Percentiles rank a stretch among this genome's conserved stretches.
Evolutionary conservation across 2,113 vertebrate genomes (phyloP).

Genomic region (Clupea harengus): DNA sequence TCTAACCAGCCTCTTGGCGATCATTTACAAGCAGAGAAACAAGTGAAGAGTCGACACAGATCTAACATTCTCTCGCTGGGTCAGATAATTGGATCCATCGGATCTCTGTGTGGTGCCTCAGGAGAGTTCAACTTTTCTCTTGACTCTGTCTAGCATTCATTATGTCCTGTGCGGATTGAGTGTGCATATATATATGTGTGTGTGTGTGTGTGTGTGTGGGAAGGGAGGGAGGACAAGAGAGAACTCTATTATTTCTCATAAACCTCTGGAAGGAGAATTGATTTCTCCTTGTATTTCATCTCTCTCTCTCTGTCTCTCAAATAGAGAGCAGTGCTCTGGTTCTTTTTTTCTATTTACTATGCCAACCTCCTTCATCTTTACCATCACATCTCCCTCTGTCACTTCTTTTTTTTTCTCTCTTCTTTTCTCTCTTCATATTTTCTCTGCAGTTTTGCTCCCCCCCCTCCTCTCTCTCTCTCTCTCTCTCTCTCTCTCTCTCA

Average conservation of each 20-base stretch:
- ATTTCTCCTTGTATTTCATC: not conserved
- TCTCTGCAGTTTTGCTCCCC: not conserved
- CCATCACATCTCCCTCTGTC: slow-evolving; percentile 7
- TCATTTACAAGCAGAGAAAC: not conserved
- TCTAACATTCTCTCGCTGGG: no score
- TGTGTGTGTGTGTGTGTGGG: no score
- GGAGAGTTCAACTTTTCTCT: no score
- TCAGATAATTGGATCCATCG: no score
- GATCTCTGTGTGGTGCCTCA: no score
- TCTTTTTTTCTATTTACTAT: no score
- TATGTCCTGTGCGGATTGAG: no score
- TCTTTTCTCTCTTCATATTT: not conserved
- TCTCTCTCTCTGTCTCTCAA: not conserved
- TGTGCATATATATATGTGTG: no score
- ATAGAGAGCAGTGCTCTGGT: no score
- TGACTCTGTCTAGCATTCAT: no score
- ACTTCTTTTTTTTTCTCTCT: not conserved
- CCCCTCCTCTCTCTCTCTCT: not conserved
- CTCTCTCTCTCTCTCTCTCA: not conserved
- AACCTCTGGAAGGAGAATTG: not conserved
- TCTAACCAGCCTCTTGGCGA: not conserved
- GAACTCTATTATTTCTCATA: not conserved
- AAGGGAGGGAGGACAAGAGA: not conserved
- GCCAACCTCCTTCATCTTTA: not conserved
- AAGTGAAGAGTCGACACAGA: no score